These are phyloP conservation scores for Columbina picui DNA, from an alignment of 2,113 vertebrate genomes.

Conservation along the genomic window DNA sequence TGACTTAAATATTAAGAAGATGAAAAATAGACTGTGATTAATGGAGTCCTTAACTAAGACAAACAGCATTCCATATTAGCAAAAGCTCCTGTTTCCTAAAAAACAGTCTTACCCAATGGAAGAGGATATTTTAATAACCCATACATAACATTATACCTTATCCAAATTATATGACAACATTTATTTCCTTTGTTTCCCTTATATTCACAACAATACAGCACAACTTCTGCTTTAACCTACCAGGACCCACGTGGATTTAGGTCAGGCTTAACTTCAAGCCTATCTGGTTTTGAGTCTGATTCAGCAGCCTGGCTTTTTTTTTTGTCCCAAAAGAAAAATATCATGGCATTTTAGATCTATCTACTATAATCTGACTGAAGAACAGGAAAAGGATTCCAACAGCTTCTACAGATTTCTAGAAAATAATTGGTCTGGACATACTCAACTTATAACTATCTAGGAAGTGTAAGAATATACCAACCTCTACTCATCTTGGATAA, in stretches of 20 bases:
- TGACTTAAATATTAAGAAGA: not conserved
- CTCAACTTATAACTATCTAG: not conserved
- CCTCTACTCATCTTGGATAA: not conserved
- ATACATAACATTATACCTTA: not conserved
- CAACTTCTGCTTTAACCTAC: not conserved
- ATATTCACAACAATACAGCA: not conserved
- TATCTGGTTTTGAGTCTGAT: not conserved
- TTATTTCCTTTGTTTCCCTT: not conserved
- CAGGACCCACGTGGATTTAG: not conserved
- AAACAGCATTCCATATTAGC: not conserved
- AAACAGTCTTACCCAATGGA: not conserved
- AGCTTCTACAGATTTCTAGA: not conserved
- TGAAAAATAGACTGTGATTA: not conserved
- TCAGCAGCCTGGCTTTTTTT: not conserved
- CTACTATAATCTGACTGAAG: not conserved
- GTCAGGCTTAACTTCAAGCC: not conserved
- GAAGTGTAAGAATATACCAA: not conserved
- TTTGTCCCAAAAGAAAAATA: not conserved
- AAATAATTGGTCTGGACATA: not conserved
- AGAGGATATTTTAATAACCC: not conserved
- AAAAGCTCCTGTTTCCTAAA: not conserved
- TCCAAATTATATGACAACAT: not conserved
- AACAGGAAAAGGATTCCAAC: not conserved
- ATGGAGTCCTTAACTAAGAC: not conserved
- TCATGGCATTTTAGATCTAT: not conserved